Percentiles rank a stretch among this genome's conserved stretches.
Conservation (phyloP, 2,888 invertebrate species). For the Chorisops tibialis region DNA sequence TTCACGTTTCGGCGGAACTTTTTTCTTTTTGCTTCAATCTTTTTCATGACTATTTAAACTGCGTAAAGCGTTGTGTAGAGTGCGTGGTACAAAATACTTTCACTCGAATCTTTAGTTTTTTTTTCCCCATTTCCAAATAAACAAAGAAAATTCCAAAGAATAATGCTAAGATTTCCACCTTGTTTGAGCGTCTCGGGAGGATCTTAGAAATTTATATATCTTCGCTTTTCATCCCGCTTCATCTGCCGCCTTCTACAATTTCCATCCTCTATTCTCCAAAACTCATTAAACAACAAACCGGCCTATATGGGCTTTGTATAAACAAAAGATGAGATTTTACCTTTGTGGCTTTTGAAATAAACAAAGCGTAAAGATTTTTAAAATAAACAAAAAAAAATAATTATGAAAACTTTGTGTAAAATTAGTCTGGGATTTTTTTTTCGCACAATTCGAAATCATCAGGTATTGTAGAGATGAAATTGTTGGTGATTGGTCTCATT, state of each 20-base stretch:
- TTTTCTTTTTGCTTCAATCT: background rate
- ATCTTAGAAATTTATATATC: too few relatives aligned
- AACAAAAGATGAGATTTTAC: conserved; percentile 22
- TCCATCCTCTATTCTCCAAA: background rate
- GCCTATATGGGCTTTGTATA: conserved; percentile 9
- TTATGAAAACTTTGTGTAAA: too few relatives aligned
- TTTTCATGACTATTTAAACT: background rate
- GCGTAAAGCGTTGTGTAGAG: background rate
- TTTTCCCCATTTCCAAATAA: conserved; percentile 23
- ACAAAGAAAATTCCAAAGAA: conserved; percentile 24
- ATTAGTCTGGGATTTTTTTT: too few relatives aligned
- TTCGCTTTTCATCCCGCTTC: background rate
- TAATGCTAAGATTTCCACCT: background rate
- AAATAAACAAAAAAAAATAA: too few relatives aligned
- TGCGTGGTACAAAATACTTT: conserved; percentile 5
- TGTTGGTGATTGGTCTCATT: too few relatives aligned
- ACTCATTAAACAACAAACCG: background rate
- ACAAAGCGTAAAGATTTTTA: too few relatives aligned
- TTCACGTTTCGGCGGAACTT: background rate
- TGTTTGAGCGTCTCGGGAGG: too few relatives aligned
- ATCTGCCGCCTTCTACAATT: background rate
- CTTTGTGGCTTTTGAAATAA: conserved; percentile 23
- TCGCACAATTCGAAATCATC: too few relatives aligned
- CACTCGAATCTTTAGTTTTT: too few relatives aligned
- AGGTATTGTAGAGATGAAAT: too few relatives aligned